Evolutionary conservation across 2,113 vertebrate genomes (phyloP).

Genomic region (Gymnogyps californianus): DNA sequence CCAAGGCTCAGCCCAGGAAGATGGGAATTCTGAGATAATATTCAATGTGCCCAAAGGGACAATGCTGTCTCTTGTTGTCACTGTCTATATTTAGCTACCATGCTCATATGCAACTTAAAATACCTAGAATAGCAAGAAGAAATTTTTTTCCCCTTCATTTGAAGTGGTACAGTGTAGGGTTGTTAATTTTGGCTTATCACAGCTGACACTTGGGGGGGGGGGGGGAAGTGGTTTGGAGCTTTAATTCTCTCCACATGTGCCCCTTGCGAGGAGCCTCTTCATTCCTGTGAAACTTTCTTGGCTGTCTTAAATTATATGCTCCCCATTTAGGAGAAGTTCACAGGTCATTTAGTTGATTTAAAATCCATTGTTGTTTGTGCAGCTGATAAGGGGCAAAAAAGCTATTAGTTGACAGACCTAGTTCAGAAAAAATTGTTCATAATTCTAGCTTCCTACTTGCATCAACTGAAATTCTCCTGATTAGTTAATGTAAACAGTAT

Average conservation of each 20-base stretch:
- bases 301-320: background rate
- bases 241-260: constrained; percentile 59
- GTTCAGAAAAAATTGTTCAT: background rate
- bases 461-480: background rate
- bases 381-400: constrained; percentile 55
- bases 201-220: constrained; percentile 53
- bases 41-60: constrained; percentile 12
- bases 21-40: constrained; percentile 57
- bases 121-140: constrained; percentile 57
- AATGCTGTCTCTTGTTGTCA: constrained; percentile 57
- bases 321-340: background rate
- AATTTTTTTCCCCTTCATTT: constrained; percentile 8
- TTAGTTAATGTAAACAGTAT: background rate
- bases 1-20: constrained; percentile 37
- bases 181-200: constrained; percentile 68
- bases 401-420: background rate
- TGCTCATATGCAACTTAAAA: constrained; percentile 53
- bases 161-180: constrained; percentile 33
- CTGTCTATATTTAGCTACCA: constrained; percentile 53
- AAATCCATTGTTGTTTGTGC: constrained; percentile 58
- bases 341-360: constrained; percentile 43
- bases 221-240: background rate
- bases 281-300: background rate
- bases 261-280: background rate
- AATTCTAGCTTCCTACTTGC: constrained; percentile 5